Conservation (phyloP, 2,888 invertebrate genomes). For the Ichneumoninae sp. region DNA sequence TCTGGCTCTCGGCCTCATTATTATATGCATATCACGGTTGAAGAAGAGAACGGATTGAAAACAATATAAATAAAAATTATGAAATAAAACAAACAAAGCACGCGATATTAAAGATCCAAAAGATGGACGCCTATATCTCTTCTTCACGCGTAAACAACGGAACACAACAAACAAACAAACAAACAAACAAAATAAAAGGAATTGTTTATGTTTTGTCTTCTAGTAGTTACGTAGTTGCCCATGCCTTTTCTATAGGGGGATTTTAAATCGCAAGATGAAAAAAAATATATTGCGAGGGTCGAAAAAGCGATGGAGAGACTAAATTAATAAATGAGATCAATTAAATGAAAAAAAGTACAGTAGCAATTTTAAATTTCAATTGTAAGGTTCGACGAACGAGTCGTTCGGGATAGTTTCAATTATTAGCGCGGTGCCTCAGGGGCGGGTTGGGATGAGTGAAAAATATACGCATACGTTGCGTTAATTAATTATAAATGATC, state of each 20-base stretch:
- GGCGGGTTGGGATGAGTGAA: constrained; percentile 7
- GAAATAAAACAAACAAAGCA: background rate
- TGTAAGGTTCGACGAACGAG: constrained; percentile 54
- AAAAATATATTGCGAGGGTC: background rate
- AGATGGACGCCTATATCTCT: constrained; percentile 19
- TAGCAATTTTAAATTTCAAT: constrained; percentile 63
- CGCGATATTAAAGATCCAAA: background rate
- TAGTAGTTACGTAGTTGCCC: constrained; percentile 73
- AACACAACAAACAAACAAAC: constrained; percentile 35
- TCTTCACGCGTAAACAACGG: constrained; percentile 32
- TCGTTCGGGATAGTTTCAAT: constrained; percentile 64
- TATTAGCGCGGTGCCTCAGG: constrained; percentile 59
- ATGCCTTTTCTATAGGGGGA: constrained; percentile 72
- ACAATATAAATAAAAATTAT: background rate
- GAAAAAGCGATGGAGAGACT: constrained; percentile 1
- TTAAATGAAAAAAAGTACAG: constrained; percentile 52
- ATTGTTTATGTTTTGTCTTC: constrained; percentile 76
- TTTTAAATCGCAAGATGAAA: constrained; percentile 27
- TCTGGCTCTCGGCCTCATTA: constrained; percentile 76
- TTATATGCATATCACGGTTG: constrained; percentile 81
- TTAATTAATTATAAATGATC: constrained; percentile 49
- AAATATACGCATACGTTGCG: constrained; percentile 25
- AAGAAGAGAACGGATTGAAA: constrained; percentile 58
- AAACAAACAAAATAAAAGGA: constrained; percentile 71
- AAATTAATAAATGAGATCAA: constrained; percentile 57